Percentiles rank a stretch among this genome's conserved stretches.
phyloP scores from a whole-genome alignment of 2,888 invertebrate species.

The Dicycla oo region DNA sequence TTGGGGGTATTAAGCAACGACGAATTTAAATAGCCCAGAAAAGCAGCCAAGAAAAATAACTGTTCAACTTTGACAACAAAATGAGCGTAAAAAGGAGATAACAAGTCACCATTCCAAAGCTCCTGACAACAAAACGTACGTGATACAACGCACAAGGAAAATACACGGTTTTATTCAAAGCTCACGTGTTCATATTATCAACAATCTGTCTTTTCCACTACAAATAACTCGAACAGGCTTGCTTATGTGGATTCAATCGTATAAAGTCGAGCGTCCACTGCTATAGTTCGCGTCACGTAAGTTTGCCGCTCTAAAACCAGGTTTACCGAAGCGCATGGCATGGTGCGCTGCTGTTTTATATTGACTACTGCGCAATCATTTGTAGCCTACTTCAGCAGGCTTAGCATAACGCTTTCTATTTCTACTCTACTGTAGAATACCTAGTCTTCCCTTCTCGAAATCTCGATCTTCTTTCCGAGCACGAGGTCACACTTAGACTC shows the following conservation, averaged over 20 bases:
- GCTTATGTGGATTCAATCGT: conserved; percentile 36
- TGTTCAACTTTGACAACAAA: conserved; percentile 13
- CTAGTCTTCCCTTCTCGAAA: too few relatives aligned
- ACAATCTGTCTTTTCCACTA: conserved; percentile 49
- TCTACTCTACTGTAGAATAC: too few relatives aligned
- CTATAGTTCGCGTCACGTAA: too few relatives aligned
- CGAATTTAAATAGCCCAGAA: not conserved
- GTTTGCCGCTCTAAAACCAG: too few relatives aligned
- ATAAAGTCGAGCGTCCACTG: conserved; percentile 13
- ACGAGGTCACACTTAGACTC: too few relatives aligned
- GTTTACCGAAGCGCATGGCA: too few relatives aligned
- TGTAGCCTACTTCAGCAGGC: too few relatives aligned
- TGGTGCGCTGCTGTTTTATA: too few relatives aligned
- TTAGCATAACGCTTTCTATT: too few relatives aligned
- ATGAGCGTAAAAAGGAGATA: conserved; percentile 14
- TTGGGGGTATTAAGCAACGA: not conserved
- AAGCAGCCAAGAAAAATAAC: not conserved
- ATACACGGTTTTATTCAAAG: conserved; percentile 42
- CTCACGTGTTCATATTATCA: conserved; percentile 45
- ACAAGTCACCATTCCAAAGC: conserved; percentile 31
- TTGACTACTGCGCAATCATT: too few relatives aligned
- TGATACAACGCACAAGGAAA: conserved; percentile 45
- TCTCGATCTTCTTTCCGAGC: too few relatives aligned
- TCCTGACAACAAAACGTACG: conserved; percentile 32
- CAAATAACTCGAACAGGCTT: conserved; percentile 44